Evolutionary conservation across 2,888 invertebrate genomes (phyloP).

Genomic region (Eutolmus rufibarbis): DNA sequence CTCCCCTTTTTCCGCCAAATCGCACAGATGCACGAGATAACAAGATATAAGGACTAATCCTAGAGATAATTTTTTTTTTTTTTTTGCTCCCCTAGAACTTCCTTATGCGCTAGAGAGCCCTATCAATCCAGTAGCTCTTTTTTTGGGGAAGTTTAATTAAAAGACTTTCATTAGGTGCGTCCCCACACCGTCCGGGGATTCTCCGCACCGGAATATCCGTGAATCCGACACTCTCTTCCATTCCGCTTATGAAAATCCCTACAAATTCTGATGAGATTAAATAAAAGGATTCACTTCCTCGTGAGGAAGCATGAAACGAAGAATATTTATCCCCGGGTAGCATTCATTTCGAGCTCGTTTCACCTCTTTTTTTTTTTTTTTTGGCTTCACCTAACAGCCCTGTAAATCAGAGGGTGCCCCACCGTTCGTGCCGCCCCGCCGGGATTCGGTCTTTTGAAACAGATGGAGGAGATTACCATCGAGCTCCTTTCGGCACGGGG

Average conservation of each 20-base stretch:
- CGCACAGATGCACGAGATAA: slow-evolving; percentile 20
- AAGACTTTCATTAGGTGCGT: slow-evolving; percentile 44
- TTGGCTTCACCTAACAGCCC: not conserved
- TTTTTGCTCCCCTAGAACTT: not conserved
- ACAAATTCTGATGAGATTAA: slow-evolving; percentile 38
- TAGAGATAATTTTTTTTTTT: not conserved
- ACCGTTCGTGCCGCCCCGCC: not conserved
- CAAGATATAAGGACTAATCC: not conserved
- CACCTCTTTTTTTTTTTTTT: not conserved
- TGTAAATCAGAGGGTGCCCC: slow-evolving; percentile 2
- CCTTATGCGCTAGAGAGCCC: slow-evolving; percentile 7
- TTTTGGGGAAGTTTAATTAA: slow-evolving; percentile 42
- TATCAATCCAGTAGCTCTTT: slow-evolving; percentile 36
- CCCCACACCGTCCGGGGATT: not conserved
- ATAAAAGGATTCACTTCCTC: slow-evolving; percentile 38
- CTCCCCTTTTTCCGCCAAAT: not conserved
- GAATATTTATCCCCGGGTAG: slow-evolving; percentile 26
- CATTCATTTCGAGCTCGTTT: slow-evolving; percentile 14
- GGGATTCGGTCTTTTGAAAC: slow-evolving; percentile 7
- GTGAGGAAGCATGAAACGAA: slow-evolving; percentile 28
- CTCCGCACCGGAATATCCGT: not conserved
- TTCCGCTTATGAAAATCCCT: slow-evolving; percentile 40
- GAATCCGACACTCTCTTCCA: not conserved
- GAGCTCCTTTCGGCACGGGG: not conserved
- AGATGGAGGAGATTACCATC: slow-evolving; percentile 13